Conservation (phyloP, 1,140 invertebrate genomes). For the Eriocheir sinensis region DNA sequence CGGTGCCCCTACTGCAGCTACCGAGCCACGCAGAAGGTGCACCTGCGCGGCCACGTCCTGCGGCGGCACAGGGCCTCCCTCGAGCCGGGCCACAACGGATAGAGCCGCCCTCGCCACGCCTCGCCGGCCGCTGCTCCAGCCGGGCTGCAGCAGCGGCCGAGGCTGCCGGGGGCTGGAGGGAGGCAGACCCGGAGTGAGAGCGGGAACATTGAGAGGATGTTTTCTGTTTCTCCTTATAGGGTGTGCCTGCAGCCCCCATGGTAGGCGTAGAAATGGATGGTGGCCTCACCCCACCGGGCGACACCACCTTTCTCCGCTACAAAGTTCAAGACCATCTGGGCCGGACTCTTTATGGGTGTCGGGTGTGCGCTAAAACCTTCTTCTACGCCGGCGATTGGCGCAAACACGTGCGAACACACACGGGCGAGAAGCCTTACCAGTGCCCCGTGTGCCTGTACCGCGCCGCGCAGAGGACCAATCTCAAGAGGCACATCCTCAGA, state of each 20-base stretch:
- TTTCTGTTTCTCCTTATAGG: slow-evolving; percentile 71
- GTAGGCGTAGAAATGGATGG: slow-evolving; percentile 69
- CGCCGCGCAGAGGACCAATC: slow-evolving; percentile 66
- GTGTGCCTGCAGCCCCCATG: slow-evolving; percentile 68
- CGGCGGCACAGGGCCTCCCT: slow-evolving; percentile 59
- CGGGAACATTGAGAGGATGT: slow-evolving; percentile 63
- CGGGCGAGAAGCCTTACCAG: slow-evolving; percentile 69
- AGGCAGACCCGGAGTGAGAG: not conserved
- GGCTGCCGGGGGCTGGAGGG: not conserved
- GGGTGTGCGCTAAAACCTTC: slow-evolving; percentile 71
- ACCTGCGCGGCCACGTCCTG: slow-evolving; percentile 69
- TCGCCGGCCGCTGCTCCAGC: not conserved
- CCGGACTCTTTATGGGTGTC: slow-evolving; percentile 68
- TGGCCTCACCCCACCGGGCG: slow-evolving; percentile 41
- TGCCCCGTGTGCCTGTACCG: slow-evolving; percentile 65
- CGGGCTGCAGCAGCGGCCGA: not conserved
- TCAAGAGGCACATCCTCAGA: slow-evolving; percentile 65
- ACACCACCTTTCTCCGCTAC: slow-evolving; percentile 66
- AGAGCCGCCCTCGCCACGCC: not conserved
- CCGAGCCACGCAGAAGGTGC: slow-evolving; percentile 70
- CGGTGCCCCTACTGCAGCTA: slow-evolving; percentile 72
- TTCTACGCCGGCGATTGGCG: slow-evolving; percentile 70
- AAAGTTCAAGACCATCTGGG: slow-evolving; percentile 69
- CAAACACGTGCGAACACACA: slow-evolving; percentile 67
- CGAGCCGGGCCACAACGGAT: slow-evolving; percentile 46